Evolutionary conservation across 2,113 vertebrate genomes (phyloP).

Genomic region (Taxidea taxus): DNA sequence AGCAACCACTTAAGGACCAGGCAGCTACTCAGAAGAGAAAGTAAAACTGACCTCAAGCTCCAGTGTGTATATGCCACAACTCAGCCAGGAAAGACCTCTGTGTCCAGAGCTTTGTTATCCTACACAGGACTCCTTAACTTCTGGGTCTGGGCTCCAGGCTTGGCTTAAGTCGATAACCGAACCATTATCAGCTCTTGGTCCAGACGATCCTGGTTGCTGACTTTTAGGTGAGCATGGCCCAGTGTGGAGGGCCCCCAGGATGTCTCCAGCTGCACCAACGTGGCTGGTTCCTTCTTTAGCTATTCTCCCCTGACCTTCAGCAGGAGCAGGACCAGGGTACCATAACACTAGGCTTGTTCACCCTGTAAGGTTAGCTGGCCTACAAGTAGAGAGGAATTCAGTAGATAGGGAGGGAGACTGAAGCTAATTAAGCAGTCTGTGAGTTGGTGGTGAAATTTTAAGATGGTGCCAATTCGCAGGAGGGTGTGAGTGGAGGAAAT

Average conservation of each 20-base stretch:
- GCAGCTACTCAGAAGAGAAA: background rate
- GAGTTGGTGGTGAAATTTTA: background rate
- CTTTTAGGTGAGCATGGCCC: background rate
- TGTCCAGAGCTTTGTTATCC: background rate
- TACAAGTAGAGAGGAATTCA: slow-evolving; percentile 12
- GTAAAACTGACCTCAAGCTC: background rate
- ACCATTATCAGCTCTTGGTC: background rate
- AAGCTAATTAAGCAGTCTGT: background rate
- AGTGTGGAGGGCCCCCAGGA: no score
- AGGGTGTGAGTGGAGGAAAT: background rate
- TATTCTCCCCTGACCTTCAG: background rate
- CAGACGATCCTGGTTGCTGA: background rate
- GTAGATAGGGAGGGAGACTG: background rate
- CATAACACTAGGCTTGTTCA: background rate
- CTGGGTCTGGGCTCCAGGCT: background rate
- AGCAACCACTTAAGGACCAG: background rate
- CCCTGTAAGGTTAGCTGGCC: background rate
- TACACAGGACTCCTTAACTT: background rate
- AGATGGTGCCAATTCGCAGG: background rate
- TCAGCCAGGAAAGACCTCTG: background rate
- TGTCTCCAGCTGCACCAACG: background rate
- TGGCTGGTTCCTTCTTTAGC: background rate
- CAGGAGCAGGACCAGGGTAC: background rate
- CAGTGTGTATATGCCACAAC: background rate
- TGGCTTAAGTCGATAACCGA: background rate